phyloP scores from a whole-genome alignment of 2,113 vertebrate species.

The Callaeas wilsoni region DNA sequence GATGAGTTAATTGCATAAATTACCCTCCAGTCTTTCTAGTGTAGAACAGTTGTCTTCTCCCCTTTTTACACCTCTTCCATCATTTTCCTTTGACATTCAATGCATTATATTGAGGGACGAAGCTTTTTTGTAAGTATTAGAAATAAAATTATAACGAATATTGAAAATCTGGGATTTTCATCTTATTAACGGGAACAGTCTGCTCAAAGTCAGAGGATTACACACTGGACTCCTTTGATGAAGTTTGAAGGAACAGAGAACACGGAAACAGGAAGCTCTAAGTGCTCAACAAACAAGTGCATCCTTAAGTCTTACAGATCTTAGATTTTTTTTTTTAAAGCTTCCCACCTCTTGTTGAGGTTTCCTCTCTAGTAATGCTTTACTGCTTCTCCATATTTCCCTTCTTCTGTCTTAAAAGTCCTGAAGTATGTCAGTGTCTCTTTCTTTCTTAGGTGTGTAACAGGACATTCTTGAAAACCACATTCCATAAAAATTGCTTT shows the following conservation, averaged over 20 bases:
- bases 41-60: background rate
- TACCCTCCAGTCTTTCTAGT: background rate
- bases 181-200: background rate
- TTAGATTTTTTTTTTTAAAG: background rate
- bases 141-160: background rate
- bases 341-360: background rate
- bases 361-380: background rate
- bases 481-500: background rate
- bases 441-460: background rate
- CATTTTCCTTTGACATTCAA: background rate
- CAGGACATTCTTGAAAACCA: background rate
- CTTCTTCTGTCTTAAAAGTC: background rate
- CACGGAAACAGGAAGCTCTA: background rate
- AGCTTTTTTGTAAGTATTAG: background rate
- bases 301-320: background rate
- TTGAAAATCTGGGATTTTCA: background rate
- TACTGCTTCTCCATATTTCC: background rate
- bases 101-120: background rate
- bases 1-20: background rate
- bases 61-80: background rate
- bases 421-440: background rate
- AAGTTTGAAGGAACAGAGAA: background rate
- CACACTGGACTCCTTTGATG: background rate
- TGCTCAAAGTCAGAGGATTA: background rate
- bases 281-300: background rate